These are phyloP conservation scores for Pelodiscus sinensis DNA, from an alignment of 2,113 vertebrate species.

Conservation along the genomic window DNA sequence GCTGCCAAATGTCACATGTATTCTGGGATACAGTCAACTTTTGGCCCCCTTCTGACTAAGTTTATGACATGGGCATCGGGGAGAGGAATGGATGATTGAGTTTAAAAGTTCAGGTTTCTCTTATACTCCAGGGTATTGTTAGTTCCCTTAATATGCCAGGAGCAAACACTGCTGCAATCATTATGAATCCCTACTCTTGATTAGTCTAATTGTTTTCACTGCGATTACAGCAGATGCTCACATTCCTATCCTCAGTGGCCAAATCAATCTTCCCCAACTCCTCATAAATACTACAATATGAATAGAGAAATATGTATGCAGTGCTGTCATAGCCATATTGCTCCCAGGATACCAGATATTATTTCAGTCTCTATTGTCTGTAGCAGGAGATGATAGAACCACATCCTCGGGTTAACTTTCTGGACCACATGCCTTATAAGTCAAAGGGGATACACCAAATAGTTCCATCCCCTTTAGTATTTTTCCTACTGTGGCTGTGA, in stretches of 20 bases:
- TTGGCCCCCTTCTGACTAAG: background rate
- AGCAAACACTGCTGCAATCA: conserved; percentile 59
- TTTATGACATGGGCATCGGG: background rate
- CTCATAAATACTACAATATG: conserved; percentile 67
- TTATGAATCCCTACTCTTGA: conserved; percentile 77
- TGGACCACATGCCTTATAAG: background rate
- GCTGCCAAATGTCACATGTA: background rate
- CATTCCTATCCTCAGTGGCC: conserved; percentile 66
- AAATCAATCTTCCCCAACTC: conserved; percentile 65
- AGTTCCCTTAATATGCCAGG: conserved; percentile 73
- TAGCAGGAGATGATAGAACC: background rate
- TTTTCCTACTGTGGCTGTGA: background rate
- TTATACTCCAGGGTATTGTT: conserved; percentile 51
- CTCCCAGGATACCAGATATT: background rate
- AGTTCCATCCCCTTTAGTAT: background rate
- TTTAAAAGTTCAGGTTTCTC: background rate
- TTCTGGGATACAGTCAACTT: fast-evolving
- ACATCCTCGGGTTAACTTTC: background rate
- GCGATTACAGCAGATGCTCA: conserved; percentile 76
- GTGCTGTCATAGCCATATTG: background rate
- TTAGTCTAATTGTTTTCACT: conserved; percentile 78
- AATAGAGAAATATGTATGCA: background rate
- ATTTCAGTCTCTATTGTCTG: background rate
- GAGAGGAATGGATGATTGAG: background rate
- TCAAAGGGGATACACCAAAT: background rate